Conservation (phyloP, 2,888 invertebrate species). For the Rhagium mordax region DNA sequence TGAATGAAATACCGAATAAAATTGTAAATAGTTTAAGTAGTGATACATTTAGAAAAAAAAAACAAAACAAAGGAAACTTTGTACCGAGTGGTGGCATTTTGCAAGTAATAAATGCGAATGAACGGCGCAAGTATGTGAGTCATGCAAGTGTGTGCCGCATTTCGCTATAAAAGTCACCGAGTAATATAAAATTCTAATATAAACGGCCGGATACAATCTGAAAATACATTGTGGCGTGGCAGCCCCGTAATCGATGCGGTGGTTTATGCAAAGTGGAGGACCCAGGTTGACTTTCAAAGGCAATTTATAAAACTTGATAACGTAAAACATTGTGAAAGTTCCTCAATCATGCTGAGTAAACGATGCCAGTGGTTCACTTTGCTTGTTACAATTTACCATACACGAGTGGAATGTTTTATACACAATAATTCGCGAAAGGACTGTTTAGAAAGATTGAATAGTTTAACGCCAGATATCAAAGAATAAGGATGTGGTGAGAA, state of each 20-base stretch:
- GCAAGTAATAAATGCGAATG: conserved; percentile 59
- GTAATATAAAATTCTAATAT: conserved; percentile 70
- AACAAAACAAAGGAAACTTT: neutral
- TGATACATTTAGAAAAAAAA: too few species aligned
- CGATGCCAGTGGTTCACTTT: conserved; percentile 15
- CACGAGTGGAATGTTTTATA: neutral
- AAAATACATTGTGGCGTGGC: conserved; percentile 67
- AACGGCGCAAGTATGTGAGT: conserved; percentile 57
- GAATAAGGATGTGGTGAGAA: neutral
- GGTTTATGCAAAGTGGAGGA: conserved; percentile 68
- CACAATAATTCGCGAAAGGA: neutral
- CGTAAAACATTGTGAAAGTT: conserved; percentile 66
- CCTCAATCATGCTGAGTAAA: conserved; percentile 57
- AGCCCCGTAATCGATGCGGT: conserved; percentile 67
- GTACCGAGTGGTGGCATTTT: conserved; percentile 32
- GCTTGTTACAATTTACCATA: conserved; percentile 28
- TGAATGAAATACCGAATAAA: too few species aligned
- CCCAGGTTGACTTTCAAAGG: conserved; percentile 67
- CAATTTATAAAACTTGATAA: conserved; percentile 69
- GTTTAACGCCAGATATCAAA: neutral
- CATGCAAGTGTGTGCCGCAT: conserved; percentile 66
- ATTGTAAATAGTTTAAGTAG: too few species aligned
- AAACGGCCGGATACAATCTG: conserved; percentile 69
- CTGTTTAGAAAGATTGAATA: neutral
- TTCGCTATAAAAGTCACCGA: conserved; percentile 67